Evolutionary conservation across 2,888 invertebrate species (phyloP).

Genomic region (Augochlorella aurata): DNA sequence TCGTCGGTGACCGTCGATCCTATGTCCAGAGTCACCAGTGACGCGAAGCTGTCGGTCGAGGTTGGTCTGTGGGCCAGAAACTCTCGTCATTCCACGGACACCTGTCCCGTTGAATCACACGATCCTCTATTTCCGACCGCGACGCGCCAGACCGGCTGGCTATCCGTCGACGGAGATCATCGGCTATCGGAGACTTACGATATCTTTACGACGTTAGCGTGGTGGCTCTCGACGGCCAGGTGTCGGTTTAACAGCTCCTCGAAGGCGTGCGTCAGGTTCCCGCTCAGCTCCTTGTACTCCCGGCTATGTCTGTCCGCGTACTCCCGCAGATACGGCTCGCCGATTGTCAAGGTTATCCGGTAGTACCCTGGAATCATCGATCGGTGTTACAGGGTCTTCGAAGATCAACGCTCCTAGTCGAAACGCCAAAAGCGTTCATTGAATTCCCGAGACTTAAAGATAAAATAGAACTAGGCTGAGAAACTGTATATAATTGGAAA

Average conservation of each 20-base stretch:
- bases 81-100: neutral
- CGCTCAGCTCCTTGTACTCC: constrained; percentile 85
- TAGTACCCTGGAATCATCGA: constrained; percentile 80
- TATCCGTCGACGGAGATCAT: neutral
- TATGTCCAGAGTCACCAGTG: constrained; percentile 87
- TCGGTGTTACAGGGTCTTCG: neutral
- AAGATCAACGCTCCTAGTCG: too few relatives aligned
- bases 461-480: too few relatives aligned
- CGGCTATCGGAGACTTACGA: constrained; percentile 84
- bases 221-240: constrained; percentile 68
- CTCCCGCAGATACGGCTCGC: constrained; percentile 85
- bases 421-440: too few relatives aligned
- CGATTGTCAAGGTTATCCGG: constrained; percentile 84
- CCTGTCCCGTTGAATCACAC: neutral
- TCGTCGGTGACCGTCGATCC: constrained; percentile 85
- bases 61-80: constrained; percentile 80
- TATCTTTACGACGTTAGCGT: constrained; percentile 86
- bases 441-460: too few relatives aligned
- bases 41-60: constrained; percentile 85
- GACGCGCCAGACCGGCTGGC: neutral
- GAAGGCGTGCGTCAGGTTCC: constrained; percentile 84
- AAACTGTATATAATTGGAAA: too few relatives aligned
- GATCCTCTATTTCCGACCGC: neutral
- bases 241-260: constrained; percentile 83
- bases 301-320: constrained; percentile 85